Conservation (phyloP, 2,888 invertebrate species). For the Caenorhabditis doughertyi region DNA sequence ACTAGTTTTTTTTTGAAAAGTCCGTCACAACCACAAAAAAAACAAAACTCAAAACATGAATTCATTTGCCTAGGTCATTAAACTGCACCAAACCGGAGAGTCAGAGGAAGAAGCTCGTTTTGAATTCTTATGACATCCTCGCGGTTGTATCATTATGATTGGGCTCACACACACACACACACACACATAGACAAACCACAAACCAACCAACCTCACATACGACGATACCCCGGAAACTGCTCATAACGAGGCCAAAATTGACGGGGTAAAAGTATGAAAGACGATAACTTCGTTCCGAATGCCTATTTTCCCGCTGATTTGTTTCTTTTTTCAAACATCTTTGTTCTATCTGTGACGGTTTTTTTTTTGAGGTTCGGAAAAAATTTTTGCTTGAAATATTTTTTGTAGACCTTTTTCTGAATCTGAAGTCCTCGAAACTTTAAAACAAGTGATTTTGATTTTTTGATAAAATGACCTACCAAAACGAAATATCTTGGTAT, state of each 20-base stretch:
- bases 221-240: conserved; percentile 55
- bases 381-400: too few relatives aligned
- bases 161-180: conserved; percentile 40
- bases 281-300: conserved; percentile 58
- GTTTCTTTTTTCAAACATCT: conserved; percentile 11
- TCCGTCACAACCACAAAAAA: conserved; percentile 29
- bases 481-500: too few relatives aligned
- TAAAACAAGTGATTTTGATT: too few relatives aligned
- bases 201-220: conserved; percentile 18
- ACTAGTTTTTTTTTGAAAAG: conserved; percentile 21
- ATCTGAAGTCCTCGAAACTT: too few relatives aligned
- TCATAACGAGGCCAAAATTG: conserved; percentile 54
- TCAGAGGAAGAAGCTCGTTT: conserved; percentile 58
- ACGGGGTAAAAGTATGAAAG: neutral
- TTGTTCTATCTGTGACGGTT: neutral
- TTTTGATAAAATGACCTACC: too few relatives aligned
- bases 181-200: conserved; percentile 34
- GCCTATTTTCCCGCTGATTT: conserved; percentile 29
- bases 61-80: conserved; percentile 62
- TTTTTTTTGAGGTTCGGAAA: neutral
- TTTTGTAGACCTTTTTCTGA: too few relatives aligned
- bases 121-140: conserved; percentile 66
- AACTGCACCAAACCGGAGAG: conserved; percentile 39
- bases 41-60: conserved; percentile 55
- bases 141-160: conserved; percentile 64